Base-by-base conservation (phyloP, 2,888 invertebrate genomes). In the Anthoptus insignis region DNA sequence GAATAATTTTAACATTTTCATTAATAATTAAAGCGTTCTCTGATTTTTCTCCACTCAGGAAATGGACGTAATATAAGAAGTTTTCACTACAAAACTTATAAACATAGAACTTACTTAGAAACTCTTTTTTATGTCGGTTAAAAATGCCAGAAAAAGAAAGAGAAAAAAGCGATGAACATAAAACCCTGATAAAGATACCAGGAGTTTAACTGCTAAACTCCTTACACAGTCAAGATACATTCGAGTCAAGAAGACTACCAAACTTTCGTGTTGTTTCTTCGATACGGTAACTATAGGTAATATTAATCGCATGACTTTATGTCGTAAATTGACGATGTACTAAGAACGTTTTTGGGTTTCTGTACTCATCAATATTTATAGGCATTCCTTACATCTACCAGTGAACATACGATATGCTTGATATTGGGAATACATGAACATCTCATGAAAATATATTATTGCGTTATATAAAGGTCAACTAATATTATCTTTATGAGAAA, bases 281-380 rank as follows among this genome's bases (percentile, higher is more conserved):
- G 68, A 79, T 80, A 71, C 75, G 68, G 74, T 76, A 71, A 73
- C 77, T 77, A 75, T 79, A 76, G 81, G 80, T 79, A 79, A 81
- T 82, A 86, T 84, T 85, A 84, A 83, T 88, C 84, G 88, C 88
- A 86, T 89, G 89, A 88, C 88, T 86, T 85, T 82, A 78, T 78
- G 69, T 85, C 86, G 82, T 90, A 88, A 88, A 89, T 84, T 83
- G 71, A 69, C 71, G 86, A 65, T 57, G 64, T 58, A 49, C 42
- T 34, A 67, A 84, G 78, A 82, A 84, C 84, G 87, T 88, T 88
- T 87, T 89, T 88, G 86, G 80, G 82, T 80, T 88, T 88, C 86
- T 87, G 82, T 81, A 81, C 87, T 59, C 87, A 89, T 89, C 89
- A 89, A 89, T 89, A 89, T 90, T 89, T 89, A 90, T 88, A 82